Evolutionary conservation across 1,140 invertebrate species (phyloP), one percentile per base, ranked within the genome.

Genomic region (Frieseomelitta varia): DNA sequence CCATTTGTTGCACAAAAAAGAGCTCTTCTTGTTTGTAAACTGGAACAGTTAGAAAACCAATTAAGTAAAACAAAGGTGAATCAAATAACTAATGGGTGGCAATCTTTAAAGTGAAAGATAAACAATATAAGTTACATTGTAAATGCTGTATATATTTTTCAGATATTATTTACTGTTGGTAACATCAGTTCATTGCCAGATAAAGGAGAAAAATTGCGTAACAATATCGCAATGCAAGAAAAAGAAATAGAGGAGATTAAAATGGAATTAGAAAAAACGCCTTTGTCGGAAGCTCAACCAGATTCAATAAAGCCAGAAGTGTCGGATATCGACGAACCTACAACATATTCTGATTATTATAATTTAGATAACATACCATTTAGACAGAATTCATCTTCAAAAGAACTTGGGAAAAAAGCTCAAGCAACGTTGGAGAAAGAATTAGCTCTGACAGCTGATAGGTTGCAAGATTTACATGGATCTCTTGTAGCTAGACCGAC

Each of bases 391-490:
- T 30, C 51, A 14, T 72, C 75, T 4, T 68, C 79, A 14, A 67
- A 87, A 11, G 79, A 90, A 67, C 83, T 94, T 14, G 92, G 93
- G 1, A 90, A 92, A 91, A 78, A 90, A 95, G 96, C 96, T 27
- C 94, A 96, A 92, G 93, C 95, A 76, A 97, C 96, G 0, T 95
- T 96, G 86, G 94, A 96, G 89, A 94, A 92, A 53, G 96, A 97
- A 85, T 95, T 97, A 87, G 95, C 96, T 61, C 91, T 97, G 47
- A 98, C 97, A 21, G 93, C 96, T 68, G 97, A 98, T 69, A 95
- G 97, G 69, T 94, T 98, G 19, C 94, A 97, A 91, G 96, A 96
- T 88, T 94, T 99, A 58, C 97, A 98, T 92, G 96, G 96, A 85
- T 97, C 97, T 0, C 93, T 98, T 34, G 94, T 95, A 51, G 95